Evolutionary conservation across 2,113 vertebrate species (phyloP), one percentile per base, ranked within the genome.

Genomic region (Tychaedon coryphoeus): DNA sequence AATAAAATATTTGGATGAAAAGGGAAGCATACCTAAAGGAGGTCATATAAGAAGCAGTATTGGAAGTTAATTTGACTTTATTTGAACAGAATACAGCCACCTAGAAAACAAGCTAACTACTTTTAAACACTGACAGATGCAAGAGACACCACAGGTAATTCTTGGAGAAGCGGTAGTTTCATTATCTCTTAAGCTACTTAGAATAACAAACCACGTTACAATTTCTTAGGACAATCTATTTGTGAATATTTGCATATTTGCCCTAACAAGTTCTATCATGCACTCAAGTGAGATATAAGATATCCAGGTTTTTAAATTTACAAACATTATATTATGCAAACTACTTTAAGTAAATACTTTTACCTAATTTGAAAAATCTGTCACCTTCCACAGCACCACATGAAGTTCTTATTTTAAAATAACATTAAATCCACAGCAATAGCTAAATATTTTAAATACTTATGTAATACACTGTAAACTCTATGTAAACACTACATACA

Each of bases 41-140:
- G 65, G 14, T 79, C 51, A 88, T 29, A 8, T 56, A 56, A 50
- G 51, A 43, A 94, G 57, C 61, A 75, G 26, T 14, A 34, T 73
- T 38, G 58, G 25, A 90, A 92, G 79, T 71, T 48, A 81, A 76
- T 34, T 43, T 60, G 38, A 58, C 67, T 94, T 90, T 86, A 88
- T 92, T 95, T 83, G 71, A 88, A 80, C 10, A 43, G 83, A 74
- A 93, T 56, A 94, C 84, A 92, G 64, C 36, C 58, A 76, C 42
- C 93, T 87, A 93, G 85, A 94, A 92, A 94, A 93, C 83, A 93
- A 93, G 77, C 90, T 94, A 76, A 50, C 54, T 91, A 23, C 66
- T 42, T 47, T 90, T 67, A 76, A 89, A 70, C 73, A 85, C 61
- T 75, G 71, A 86, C 40, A 45, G 83, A 88, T 86, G 79, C 86